phyloP scores from a whole-genome alignment of 1,140 invertebrate genomes.

The Lepidurus packardi region DNA sequence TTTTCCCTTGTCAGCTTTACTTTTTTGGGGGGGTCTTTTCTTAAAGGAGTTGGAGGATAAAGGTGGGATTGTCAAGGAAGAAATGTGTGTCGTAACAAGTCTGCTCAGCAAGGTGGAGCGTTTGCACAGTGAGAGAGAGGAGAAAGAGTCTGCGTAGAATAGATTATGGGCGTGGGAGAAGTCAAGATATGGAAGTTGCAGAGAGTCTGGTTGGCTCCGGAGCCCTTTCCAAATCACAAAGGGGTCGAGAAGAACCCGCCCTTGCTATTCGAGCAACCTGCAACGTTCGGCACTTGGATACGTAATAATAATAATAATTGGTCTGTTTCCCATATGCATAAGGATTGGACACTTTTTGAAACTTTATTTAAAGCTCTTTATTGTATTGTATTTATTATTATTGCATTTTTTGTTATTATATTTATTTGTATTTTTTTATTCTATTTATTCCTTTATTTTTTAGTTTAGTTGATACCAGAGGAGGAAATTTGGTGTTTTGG shows the following conservation, averaged over 20 bases:
- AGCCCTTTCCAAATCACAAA: not conserved
- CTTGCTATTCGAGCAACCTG: not conserved
- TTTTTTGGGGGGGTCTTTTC: not conserved
- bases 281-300: not conserved
- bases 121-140: not conserved
- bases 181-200: not conserved
- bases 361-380: too few relatives aligned
- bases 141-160: not conserved
- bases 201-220: not conserved
- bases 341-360: too few relatives aligned
- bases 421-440: too few relatives aligned
- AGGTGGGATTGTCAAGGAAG: too few relatives aligned
- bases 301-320: not conserved
- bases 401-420: too few relatives aligned
- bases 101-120: not conserved
- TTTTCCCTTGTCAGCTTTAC: not conserved
- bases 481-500: too few relatives aligned
- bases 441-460: too few relatives aligned
- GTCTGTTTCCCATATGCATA: too few relatives aligned
- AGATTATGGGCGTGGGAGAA: conserved; percentile 2
- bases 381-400: too few relatives aligned
- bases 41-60: too few relatives aligned
- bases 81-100: too few relatives aligned
- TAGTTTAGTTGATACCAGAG: too few relatives aligned
- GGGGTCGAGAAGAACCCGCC: conserved; percentile 4